Conservation (phyloP, 2,113 vertebrate genomes). For the Tetrao urogallus region DNA sequence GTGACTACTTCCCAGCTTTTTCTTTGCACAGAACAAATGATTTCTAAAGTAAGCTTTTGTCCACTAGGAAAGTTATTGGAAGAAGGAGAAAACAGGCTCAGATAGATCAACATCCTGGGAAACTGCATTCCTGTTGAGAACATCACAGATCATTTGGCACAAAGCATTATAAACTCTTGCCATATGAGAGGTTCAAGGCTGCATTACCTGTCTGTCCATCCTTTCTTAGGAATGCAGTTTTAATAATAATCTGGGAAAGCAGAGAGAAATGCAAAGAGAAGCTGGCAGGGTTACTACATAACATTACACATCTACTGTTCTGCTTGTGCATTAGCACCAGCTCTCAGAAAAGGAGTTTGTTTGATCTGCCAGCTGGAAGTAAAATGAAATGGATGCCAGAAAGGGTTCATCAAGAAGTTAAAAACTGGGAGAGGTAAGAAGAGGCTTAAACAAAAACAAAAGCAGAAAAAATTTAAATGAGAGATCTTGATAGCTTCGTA, state of each 20-base stretch:
- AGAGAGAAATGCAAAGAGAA: not conserved
- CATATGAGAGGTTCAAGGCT: not conserved
- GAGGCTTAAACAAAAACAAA: slow-evolving; percentile 16
- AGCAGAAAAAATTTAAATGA: not conserved
- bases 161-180: not conserved
- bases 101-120: not conserved
- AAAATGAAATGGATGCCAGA: not conserved
- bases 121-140: not conserved
- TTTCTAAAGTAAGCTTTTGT: not conserved
- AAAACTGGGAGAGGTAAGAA: slow-evolving; percentile 36
- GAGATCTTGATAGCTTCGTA: not conserved
- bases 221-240: not conserved
- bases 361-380: slow-evolving; percentile 21
- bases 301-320: not conserved
- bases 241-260: not conserved
- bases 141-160: not conserved
- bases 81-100: not conserved
- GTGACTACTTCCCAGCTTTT: not conserved
- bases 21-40: not conserved
- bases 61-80: not conserved
- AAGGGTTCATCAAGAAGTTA: slow-evolving; percentile 37
- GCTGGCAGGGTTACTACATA: not conserved
- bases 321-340: not conserved
- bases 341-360: not conserved
- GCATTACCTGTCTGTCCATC: not conserved